A percentile compares a stretch with the other conserved stretches of the same genome.
phyloP scores from a whole-genome alignment of 2,888 invertebrate species.

The Brachyopa scutellaris region DNA sequence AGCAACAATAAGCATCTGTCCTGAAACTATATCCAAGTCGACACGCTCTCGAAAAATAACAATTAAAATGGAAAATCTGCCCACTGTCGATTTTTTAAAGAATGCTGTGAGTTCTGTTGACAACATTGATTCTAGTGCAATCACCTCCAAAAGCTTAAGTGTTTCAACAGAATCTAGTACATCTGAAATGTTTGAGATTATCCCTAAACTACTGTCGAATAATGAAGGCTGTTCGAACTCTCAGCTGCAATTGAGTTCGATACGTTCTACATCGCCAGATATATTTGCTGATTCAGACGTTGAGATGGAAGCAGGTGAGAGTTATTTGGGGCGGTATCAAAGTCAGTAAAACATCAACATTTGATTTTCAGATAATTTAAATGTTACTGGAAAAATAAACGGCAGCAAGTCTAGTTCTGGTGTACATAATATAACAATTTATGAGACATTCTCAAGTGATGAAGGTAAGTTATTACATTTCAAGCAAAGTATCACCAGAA shows the following conservation, averaged over 20 bases:
- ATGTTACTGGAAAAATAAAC: background rate
- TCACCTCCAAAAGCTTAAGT: background rate
- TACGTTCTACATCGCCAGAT: conserved; percentile 78
- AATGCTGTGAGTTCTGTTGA: background rate
- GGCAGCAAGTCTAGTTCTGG: conserved; percentile 9
- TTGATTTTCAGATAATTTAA: conserved; percentile 17
- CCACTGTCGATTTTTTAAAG: too few relatives aligned
- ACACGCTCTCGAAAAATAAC: too few relatives aligned
- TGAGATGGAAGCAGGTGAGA: conserved; percentile 72
- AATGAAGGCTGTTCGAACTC: background rate
- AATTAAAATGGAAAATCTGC: background rate
- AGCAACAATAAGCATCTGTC: conserved; percentile 60
- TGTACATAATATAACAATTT: conserved; percentile 72
- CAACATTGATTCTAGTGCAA: too few relatives aligned
- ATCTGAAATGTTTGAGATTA: background rate
- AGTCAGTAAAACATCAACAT: background rate
- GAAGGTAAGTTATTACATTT: conserved; percentile 75
- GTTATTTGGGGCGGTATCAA: background rate
- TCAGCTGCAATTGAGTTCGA: background rate
- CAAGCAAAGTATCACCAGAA: too few relatives aligned
- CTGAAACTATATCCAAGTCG: too few relatives aligned
- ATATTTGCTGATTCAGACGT: conserved; percentile 79
- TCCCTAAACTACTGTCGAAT: conserved; percentile 1
- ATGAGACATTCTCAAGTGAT: conserved; percentile 79
- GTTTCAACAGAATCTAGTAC: background rate